Conservation (phyloP, 2,113 vertebrate species). For the Percina caprodes region DNA sequence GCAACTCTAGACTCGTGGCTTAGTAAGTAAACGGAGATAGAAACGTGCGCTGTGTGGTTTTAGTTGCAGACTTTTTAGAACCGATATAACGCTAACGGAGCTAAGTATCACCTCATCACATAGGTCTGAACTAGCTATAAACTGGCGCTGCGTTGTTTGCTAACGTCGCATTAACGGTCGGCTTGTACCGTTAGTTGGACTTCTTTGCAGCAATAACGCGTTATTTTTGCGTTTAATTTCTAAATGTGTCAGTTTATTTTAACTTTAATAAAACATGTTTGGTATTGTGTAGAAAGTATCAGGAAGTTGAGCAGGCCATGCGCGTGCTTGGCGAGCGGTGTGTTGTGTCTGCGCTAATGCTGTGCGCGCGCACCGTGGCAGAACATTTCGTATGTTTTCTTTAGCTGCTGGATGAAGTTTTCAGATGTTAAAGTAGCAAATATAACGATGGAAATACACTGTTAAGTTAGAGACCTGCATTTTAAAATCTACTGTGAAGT, state of each 20-base stretch:
- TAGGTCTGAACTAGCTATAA: not conserved
- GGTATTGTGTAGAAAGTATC: slow-evolving; percentile 8
- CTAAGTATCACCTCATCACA: too few relatives aligned
- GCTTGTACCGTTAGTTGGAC: not conserved
- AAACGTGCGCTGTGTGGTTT: too few relatives aligned
- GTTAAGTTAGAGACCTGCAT: not conserved
- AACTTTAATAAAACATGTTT: not conserved
- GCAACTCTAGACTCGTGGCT: slow-evolving; percentile 74
- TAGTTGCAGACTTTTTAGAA: too few relatives aligned
- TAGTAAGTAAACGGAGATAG: slow-evolving; percentile 67
- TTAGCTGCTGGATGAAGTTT: not conserved
- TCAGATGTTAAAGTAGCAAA: not conserved
- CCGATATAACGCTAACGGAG: too few relatives aligned
- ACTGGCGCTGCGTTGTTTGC: not conserved
- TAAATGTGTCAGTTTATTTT: not conserved
- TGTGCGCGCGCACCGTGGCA: not conserved
- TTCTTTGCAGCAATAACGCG: fast-evolving
- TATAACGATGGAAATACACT: not conserved
- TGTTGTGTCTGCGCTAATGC: not conserved
- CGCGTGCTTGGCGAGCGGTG: slow-evolving; percentile 29
- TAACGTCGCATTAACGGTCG: not conserved
- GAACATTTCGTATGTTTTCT: too few relatives aligned
- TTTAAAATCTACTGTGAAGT: not conserved
- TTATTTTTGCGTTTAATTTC: not conserved
- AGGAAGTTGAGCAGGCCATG: slow-evolving; percentile 52